phyloP scores from a whole-genome alignment of 1,140 invertebrate species.

The Musca domestica region DNA sequence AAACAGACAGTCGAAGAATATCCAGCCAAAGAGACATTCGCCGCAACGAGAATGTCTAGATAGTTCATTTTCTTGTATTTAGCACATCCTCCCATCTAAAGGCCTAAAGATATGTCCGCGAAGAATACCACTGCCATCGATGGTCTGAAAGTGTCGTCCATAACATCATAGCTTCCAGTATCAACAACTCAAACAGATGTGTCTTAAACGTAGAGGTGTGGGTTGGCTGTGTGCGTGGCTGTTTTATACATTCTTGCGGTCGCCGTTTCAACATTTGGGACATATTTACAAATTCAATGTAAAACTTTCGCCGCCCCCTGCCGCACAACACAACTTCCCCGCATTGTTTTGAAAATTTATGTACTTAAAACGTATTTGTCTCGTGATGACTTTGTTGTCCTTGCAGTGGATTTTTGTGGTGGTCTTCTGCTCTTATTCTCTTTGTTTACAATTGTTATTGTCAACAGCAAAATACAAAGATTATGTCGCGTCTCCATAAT shows the following conservation, averaged over 20 bases:
- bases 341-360: constrained; percentile 1
- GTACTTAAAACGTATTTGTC: background rate
- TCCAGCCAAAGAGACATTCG: too few species aligned
- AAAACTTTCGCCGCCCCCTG: background rate
- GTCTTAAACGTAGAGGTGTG: background rate
- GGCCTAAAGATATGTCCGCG: too few species aligned
- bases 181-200: constrained; percentile 6
- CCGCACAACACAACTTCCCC: too few species aligned
- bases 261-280: constrained; percentile 2
- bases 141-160: too few species aligned
- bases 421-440: background rate
- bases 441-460: constrained; percentile 8
- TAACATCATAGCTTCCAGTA: too few species aligned
- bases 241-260: constrained; percentile 4
- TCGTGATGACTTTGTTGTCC: background rate
- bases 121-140: too few species aligned
- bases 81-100: too few species aligned
- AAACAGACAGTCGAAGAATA: too few species aligned
- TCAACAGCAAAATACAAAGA: background rate
- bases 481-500: constrained; percentile 10
- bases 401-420: background rate
- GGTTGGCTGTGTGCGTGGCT: too few species aligned
- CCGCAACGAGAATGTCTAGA: too few species aligned
- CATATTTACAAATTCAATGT: constrained; percentile 11
- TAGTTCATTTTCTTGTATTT: too few species aligned